Percentiles rank a stretch among this genome's conserved stretches.
Evolutionary conservation across 2,113 vertebrate species (phyloP).

Genomic region (Dolichallabes microphthalmus): DNA sequence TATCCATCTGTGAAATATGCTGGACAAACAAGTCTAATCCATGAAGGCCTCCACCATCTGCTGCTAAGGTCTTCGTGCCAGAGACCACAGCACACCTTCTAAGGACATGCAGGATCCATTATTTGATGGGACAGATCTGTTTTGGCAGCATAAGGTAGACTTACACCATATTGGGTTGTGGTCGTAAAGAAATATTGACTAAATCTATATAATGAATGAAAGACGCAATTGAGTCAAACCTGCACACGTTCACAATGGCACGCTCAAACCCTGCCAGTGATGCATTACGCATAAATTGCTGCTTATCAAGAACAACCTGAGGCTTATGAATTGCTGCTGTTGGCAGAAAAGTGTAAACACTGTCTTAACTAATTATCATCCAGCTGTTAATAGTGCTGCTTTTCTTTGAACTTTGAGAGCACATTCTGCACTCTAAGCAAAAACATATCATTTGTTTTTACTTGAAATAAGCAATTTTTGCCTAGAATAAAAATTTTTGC

Average conservation of each 20-base stretch:
- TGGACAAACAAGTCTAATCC: too few relatives aligned
- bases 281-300: not conserved
- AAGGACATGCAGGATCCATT: too few relatives aligned
- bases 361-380: not conserved
- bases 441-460: not conserved
- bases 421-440: not conserved
- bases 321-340: slow-evolving; percentile 3
- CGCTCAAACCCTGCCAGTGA: not conserved
- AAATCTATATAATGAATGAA: not conserved
- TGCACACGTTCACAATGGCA: not conserved
- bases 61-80: too few relatives aligned
- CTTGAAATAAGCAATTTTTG: not conserved
- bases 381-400: not conserved
- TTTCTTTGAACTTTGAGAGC: not conserved
- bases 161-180: too few relatives aligned
- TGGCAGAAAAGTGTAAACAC: not conserved
- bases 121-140: too few relatives aligned
- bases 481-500: not conserved
- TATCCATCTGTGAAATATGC: too few relatives aligned
- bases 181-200: not conserved
- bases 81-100: too few relatives aligned
- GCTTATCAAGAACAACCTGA: not conserved
- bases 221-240: not conserved
- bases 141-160: too few relatives aligned
- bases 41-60: too few relatives aligned